These are phyloP conservation scores for Meloidogyne exigua DNA, from an alignment of 1,140 invertebrate species.

Conservation along the genomic window DNA sequence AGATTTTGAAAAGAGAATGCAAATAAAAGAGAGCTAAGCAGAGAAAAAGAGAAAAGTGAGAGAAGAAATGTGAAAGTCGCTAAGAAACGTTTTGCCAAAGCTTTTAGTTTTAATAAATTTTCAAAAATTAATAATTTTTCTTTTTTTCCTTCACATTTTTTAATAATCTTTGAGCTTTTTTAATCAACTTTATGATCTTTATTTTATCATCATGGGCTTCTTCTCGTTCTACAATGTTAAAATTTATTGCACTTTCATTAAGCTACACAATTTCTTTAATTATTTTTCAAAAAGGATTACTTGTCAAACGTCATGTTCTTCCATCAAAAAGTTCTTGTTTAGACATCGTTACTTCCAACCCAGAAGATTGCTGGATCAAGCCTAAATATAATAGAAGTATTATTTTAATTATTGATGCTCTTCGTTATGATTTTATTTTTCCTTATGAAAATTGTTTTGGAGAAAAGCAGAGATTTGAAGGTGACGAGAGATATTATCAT, in stretches of 20 bases:
- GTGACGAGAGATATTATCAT: slow-evolving; percentile 70
- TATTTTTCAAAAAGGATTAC: slow-evolving; percentile 41
- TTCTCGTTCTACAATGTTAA: slow-evolving; percentile 5
- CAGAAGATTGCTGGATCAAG: slow-evolving; percentile 32
- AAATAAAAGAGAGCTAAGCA: too few species aligned
- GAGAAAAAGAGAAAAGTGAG: too few species aligned
- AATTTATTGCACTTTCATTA: slow-evolving; percentile 15
- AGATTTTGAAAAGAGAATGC: too few species aligned
- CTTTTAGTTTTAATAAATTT: background rate
- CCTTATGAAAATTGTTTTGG: slow-evolving; percentile 65
- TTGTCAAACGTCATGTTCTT: slow-evolving; percentile 38
- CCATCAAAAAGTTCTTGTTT: slow-evolving; percentile 23
- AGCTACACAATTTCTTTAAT: slow-evolving; percentile 35
- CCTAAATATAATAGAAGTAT: slow-evolving; percentile 70
- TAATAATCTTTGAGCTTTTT: too few species aligned
- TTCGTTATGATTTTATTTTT: slow-evolving; percentile 70
- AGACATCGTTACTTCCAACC: slow-evolving; percentile 23
- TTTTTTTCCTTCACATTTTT: background rate
- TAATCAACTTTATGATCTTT: background rate
- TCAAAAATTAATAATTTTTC: background rate
- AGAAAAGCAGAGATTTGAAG: slow-evolving; percentile 47
- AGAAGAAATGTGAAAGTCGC: too few species aligned
- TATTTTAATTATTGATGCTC: slow-evolving; percentile 84
- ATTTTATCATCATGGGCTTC: background rate
- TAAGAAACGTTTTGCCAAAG: too few species aligned